Base-by-base conservation (phyloP, 2,888 invertebrate genomes). In the Cerastoderma edule region DNA sequence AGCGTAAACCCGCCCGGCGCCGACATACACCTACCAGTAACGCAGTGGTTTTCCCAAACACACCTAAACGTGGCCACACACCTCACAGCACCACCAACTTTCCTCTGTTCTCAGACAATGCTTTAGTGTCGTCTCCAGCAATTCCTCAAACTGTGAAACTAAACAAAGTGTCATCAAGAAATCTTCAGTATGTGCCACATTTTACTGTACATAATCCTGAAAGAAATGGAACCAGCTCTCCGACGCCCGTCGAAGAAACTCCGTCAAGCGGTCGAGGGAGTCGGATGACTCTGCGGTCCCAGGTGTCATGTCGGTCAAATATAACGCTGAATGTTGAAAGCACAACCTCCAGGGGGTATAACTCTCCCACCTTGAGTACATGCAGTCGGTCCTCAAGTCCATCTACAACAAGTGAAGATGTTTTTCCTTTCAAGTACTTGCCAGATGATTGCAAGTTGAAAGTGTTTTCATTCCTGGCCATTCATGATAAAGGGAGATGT, bases 391-490 rank as follows among this genome's bases (percentile, higher is more conserved):
- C 8, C 10, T 54, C 67, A 10, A 35, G 54, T 39, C 39, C 39
- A 24, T 60, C 35, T 24, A 24, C 16, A 24, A 39, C 33, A n/a
- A 50, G 54, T 27, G 67, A 70, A 48, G 53, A 70, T 32, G 30
- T 68, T 35, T 91, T 91, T 75, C 90, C 90, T 22, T 90, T 92
- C 75, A 74, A 87, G 54, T 72, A 79, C 32, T 80, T 92, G 33
- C 91, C 92, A 22, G 75, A 81, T 44, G 89, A 89, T 65, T 90
- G 90, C 76, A 89, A 90, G 80, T 74, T 91, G 24, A 91, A 89
- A 69, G 83, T 92, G 24, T 92, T 92, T 75, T 83, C 89, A 8
- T 91, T 87, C 63, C 83, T 92, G 28, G 76, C 76, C 35, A 86
- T 86, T 22, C 80, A 84, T 53, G 90, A 91, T 33, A 89, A 91